phyloP scores from a whole-genome alignment of 2,797 vertebrate genomes.

The Enteromius anoplus region DNA sequence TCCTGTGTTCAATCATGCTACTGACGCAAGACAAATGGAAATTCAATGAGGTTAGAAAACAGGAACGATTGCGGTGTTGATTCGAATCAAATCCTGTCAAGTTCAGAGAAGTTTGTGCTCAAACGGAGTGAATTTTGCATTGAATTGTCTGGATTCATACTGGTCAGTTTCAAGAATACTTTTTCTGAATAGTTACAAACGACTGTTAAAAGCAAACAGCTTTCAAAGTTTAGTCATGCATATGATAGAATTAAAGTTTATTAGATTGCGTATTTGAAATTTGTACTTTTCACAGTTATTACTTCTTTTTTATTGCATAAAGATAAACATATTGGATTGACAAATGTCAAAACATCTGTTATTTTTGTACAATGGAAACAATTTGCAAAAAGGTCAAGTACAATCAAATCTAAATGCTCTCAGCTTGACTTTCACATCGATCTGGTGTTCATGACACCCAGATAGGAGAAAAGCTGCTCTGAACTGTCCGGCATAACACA shows the following conservation, averaged over 20 bases:
- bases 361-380: conserved; percentile 4
- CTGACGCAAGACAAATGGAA: conserved; percentile 35
- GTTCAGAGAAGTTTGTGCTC: neutral
- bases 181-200: neutral
- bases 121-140: neutral
- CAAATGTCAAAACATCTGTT: neutral
- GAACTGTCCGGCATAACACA: conserved; percentile 16
- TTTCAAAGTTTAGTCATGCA: neutral
- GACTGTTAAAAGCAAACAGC: neutral
- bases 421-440: neutral
- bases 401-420: neutral
- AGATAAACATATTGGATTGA: neutral
- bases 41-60: conserved; percentile 21
- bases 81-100: conserved; percentile 15
- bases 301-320: neutral
- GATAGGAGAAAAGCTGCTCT: neutral
- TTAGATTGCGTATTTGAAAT: neutral
- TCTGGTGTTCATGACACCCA: neutral
- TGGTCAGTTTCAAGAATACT: neutral
- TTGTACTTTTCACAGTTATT: neutral
- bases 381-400: neutral
- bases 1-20: conserved; percentile 32
- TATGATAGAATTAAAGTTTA: neutral
- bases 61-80: conserved; percentile 14
- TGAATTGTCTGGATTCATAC: conserved; percentile 5